Evolutionary conservation across 2,888 invertebrate genomes (phyloP).

Genomic region (Gryllus longicercus): DNA sequence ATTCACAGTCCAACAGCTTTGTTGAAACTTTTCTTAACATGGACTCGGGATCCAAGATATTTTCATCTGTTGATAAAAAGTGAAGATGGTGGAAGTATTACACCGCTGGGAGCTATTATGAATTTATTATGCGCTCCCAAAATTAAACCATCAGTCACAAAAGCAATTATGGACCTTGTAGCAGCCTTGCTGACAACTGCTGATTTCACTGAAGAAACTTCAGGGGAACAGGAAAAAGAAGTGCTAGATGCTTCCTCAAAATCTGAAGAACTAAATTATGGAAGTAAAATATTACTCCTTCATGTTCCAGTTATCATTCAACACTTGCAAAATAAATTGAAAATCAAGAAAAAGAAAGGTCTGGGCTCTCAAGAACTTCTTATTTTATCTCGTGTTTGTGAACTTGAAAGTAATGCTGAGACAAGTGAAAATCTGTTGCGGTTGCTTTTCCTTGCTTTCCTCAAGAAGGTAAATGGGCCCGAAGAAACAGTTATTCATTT

Average conservation of each 20-base stretch:
- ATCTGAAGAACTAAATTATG: slow-evolving; percentile 60
- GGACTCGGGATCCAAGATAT: slow-evolving; percentile 78
- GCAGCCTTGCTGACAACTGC: slow-evolving; percentile 65
- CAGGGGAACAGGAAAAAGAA: slow-evolving; percentile 24
- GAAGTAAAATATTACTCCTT: slow-evolving; percentile 69
- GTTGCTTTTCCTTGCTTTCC: slow-evolving; percentile 67
- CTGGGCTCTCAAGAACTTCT: slow-evolving; percentile 67
- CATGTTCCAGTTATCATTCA: slow-evolving; percentile 69
- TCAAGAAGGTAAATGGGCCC: slow-evolving; percentile 59
- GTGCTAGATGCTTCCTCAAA: slow-evolving; percentile 35
- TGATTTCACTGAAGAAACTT: slow-evolving; percentile 23
- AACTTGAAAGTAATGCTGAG: slow-evolving; percentile 64
- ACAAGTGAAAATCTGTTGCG: slow-evolving; percentile 67
- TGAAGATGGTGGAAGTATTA: slow-evolving; percentile 50
- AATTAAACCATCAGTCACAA: slow-evolving; percentile 62
- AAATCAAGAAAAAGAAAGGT: slow-evolving; percentile 53
- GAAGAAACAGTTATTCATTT: slow-evolving; percentile 69
- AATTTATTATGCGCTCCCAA: slow-evolving; percentile 68
- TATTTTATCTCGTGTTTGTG: slow-evolving; percentile 72
- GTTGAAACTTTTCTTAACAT: slow-evolving; percentile 71
- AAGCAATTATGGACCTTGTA: slow-evolving; percentile 67
- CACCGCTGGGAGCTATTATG: slow-evolving; percentile 65
- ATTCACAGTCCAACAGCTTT: slow-evolving; percentile 79
- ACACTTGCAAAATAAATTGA: slow-evolving; percentile 63
- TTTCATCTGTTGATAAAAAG: slow-evolving; percentile 66